Base-by-base conservation (phyloP, 2,888 invertebrate genomes). In the Ennomos erosarius region DNA sequence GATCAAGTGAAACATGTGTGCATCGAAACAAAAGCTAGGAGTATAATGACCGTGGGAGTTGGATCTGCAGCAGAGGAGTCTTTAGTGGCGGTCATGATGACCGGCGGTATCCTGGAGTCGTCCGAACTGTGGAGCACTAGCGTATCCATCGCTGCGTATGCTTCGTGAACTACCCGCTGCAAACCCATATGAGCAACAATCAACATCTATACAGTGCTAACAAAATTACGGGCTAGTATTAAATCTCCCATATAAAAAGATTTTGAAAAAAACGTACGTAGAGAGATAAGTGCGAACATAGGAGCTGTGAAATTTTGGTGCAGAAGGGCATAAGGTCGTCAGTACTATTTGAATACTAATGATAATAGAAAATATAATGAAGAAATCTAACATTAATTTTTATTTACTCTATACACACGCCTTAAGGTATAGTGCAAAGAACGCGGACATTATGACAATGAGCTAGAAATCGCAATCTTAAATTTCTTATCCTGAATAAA, bases 151-250 rank as follows among this genome's bases (percentile, higher is more conserved):
- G 91, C 91, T 8, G 89, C 90, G 55, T 83, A 91, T 0, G 87
- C 87, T 71, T 91, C 91, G 58, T 89, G 89, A 1, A 87, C 86
- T 1, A 90, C 82, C 8, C 81, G 84, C 92, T 91, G 77, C n/a
- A 79, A 70, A 26, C 3, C 26, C 26, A 26, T 6, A 26, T 26
- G 1, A 4, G 26, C 26, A 4, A 4, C 26, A 26, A 26, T 26
- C 26, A 5, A 5, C 26, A 26, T 26, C 26, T 26, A 6, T 26
- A 26, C 26, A 26, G 6, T 26, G 26, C 26, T 26, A 6, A 26
- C 26, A 6, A 6, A n/a, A 26, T 26, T 26, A 26, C 26, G 26
- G 6, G 26, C 26, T 26, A 26, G 0, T 26, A 4, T 26, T 6
- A 26, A 26, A 26, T 6, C 16, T 16, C 6, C 26, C 6, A 26